Conservation (phyloP, 2,113 vertebrate species). For the Gallinago jamesoni region DNA sequence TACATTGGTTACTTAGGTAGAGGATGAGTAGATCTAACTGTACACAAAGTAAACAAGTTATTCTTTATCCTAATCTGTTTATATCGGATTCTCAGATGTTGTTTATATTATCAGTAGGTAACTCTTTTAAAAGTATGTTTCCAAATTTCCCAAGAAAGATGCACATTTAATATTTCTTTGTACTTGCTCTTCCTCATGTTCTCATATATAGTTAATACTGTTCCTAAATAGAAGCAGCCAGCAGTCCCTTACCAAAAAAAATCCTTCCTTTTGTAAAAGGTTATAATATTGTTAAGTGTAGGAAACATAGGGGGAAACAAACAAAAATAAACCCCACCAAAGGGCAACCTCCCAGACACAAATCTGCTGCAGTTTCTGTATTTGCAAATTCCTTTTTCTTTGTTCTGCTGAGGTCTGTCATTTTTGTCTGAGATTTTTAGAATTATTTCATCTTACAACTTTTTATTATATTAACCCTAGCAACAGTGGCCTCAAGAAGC, state of each 20-base stretch:
- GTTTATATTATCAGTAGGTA: background rate
- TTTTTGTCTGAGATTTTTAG: background rate
- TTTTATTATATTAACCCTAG: background rate
- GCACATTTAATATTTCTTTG: background rate
- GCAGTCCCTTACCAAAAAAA: background rate
- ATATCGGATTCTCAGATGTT: background rate
- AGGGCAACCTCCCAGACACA: background rate
- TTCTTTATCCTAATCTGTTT: background rate
- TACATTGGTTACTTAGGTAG: background rate
- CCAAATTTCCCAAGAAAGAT: background rate
- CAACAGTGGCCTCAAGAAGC: background rate
- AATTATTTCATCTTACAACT: background rate
- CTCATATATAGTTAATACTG: background rate
- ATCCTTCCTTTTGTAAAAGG: background rate
- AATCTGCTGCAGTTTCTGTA: background rate
- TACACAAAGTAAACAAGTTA: slow-evolving; percentile 56
- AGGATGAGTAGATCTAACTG: slow-evolving; percentile 27
- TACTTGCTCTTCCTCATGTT: background rate
- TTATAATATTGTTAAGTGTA: background rate
- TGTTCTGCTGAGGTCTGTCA: background rate
- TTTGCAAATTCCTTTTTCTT: background rate
- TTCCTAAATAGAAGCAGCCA: background rate
- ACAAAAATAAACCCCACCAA: background rate
- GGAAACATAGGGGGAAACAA: background rate
- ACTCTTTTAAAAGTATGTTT: background rate